Evolutionary conservation across 2,797 vertebrate genomes (phyloP).

Genomic region (Lithobates sylvaticus): DNA sequence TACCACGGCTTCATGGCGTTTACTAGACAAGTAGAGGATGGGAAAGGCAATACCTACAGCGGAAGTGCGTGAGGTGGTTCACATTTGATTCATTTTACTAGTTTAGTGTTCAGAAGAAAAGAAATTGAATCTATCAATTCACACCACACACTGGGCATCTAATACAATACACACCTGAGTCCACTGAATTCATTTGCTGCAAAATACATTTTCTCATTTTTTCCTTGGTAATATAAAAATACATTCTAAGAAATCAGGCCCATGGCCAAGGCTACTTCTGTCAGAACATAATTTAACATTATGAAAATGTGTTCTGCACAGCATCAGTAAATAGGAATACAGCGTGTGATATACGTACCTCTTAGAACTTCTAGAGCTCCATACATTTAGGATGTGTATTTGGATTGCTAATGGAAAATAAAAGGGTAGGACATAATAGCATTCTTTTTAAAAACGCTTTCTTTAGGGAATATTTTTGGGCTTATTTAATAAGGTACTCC

Average conservation of each 20-base stretch:
- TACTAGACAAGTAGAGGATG: slow-evolving; percentile 8
- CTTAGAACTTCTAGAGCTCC: not conserved
- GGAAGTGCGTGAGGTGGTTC: slow-evolving; percentile 18
- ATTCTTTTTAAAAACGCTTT: too few relatives aligned
- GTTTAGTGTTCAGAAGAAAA: slow-evolving; percentile 28
- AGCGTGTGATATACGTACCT: not conserved
- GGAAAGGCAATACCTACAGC: slow-evolving; percentile 8
- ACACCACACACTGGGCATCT: slow-evolving; percentile 4
- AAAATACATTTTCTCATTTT: not conserved
- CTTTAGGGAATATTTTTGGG: too few relatives aligned
- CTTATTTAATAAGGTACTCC: not conserved
- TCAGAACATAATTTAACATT: not conserved
- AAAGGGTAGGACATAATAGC: too few relatives aligned
- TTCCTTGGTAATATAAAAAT: not conserved
- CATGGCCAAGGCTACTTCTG: not conserved
- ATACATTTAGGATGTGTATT: not conserved
- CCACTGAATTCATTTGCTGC: not conserved
- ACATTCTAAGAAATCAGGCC: not conserved
- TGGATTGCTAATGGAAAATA: too few relatives aligned
- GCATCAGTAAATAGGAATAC: not conserved
- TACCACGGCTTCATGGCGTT: not conserved
- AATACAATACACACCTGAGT: slow-evolving; percentile 35
- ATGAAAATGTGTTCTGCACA: not conserved
- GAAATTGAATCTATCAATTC: slow-evolving; percentile 39
- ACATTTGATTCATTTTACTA: slow-evolving; percentile 27